These are phyloP conservation scores for Micropterix aruncella DNA, from an alignment of 2,888 invertebrate species.

Conservation along the genomic window DNA sequence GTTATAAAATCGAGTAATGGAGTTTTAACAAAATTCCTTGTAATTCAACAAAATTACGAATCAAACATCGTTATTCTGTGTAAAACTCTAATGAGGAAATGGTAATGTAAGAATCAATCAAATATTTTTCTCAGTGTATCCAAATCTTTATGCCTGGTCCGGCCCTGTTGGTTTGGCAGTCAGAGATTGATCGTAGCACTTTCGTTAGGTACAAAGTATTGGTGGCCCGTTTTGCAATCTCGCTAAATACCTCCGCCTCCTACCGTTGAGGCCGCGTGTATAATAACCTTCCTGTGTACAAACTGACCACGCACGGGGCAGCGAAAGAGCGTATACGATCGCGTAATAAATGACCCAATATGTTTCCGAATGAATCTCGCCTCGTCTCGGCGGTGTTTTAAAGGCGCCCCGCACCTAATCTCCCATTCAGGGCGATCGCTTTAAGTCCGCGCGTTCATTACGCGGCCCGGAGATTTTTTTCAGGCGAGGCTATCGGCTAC, in stretches of 20 bases:
- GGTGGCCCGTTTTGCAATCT: background rate
- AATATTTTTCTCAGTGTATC: no score
- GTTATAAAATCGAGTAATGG: no score
- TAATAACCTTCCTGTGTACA: no score
- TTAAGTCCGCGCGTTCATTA: background rate
- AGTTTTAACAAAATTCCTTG: no score
- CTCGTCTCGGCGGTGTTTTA: background rate
- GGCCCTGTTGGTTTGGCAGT: background rate
- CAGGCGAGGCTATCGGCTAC: slow-evolving; percentile 22
- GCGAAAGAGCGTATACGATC: background rate
- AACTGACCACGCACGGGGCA: background rate
- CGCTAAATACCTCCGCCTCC: background rate
- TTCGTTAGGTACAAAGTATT: background rate
- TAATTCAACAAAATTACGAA: no score
- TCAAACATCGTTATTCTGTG: no score
- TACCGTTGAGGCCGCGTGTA: background rate
- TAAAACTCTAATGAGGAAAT: no score
- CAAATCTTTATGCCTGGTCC: background rate
- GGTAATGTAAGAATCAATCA: no score
- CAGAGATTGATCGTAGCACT: background rate
- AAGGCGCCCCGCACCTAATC: background rate
- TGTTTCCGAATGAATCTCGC: background rate
- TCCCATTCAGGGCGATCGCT: background rate
- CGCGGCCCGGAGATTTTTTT: background rate
- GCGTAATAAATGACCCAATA: background rate